phyloP scores from a whole-genome alignment of 2,888 invertebrate genomes.

The Bombylius major region DNA sequence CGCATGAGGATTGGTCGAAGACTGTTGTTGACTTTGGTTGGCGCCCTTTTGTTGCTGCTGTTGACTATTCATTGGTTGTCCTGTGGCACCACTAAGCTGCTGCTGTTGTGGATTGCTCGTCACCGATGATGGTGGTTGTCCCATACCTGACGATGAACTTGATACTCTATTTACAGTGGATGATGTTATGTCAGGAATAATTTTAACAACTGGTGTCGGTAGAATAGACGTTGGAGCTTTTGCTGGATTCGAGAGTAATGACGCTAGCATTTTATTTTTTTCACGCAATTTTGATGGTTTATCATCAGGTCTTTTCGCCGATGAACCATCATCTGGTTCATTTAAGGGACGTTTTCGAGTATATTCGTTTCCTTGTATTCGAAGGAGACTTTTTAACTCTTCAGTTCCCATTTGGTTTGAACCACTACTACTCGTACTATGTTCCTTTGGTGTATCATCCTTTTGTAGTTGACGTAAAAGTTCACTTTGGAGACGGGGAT shows the following conservation, averaged over 20 bases:
- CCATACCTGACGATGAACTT: conserved; percentile 16
- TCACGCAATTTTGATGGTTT: conserved; percentile 59
- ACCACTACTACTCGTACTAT: conserved; percentile 20
- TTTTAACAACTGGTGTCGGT: conserved; percentile 30
- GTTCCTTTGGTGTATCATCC: conserved; percentile 28
- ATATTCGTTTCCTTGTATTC: conserved; percentile 32
- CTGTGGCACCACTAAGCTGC: conserved; percentile 10
- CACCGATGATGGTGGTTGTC: conserved; percentile 17
- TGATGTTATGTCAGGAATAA: conserved; percentile 34
- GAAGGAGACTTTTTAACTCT: conserved; percentile 33
- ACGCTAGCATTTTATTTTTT: conserved; percentile 75
- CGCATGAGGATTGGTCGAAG: conserved; percentile 14
- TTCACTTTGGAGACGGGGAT: conserved; percentile 43
- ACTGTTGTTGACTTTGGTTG: conserved; percentile 33
- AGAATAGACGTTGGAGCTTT: conserved; percentile 42
- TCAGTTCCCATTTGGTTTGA: conserved; percentile 31
- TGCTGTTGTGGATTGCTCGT: conserved; percentile 34
- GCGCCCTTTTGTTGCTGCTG: conserved; percentile 11
- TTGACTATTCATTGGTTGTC: conserved; percentile 8
- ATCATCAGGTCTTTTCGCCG: conserved; percentile 32
- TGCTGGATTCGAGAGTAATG: conserved; percentile 63
- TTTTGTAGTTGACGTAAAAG: conserved; percentile 42
- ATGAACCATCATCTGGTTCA: conserved; percentile 43
- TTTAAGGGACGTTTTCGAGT: conserved; percentile 50
- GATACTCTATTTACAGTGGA: conserved; percentile 26